Conservation (phyloP, 2,113 vertebrate genomes). For the Sinocyclocheilus anshuiensis region DNA sequence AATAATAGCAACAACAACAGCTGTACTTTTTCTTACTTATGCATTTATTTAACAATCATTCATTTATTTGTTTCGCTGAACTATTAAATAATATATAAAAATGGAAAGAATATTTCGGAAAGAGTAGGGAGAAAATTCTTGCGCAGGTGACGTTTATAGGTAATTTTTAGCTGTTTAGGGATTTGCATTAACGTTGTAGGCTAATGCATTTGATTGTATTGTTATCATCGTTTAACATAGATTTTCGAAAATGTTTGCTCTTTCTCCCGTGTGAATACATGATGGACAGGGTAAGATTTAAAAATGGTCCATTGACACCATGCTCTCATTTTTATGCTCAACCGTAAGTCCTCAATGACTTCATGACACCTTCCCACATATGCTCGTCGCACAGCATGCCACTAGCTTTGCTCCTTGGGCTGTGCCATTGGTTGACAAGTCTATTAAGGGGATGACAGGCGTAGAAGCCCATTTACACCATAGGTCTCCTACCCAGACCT, state of each 20-base stretch:
- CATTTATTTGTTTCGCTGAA: neutral
- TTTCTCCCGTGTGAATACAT: neutral
- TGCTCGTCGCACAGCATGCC: constrained; percentile 48
- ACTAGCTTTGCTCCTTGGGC: constrained; percentile 54
- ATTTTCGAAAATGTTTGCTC: neutral
- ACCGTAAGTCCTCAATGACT: neutral
- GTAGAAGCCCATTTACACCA: constrained; percentile 61
- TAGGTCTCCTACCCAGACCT: constrained; percentile 55
- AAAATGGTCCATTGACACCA: neutral
- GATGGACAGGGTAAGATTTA: neutral
- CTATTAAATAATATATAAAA: neutral
- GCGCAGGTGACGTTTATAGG: neutral
- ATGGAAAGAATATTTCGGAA: neutral
- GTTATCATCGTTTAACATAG: neutral
- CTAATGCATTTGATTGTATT: neutral
- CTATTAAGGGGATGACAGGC: constrained; percentile 62
- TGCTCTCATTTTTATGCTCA: neutral
- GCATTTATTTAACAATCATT: neutral
- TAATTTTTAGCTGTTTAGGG: neutral
- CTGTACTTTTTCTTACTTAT: too few species aligned
- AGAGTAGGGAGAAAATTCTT: neutral
- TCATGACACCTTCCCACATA: constrained; percentile 37
- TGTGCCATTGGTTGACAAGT: constrained; percentile 59
- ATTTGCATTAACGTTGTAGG: neutral
- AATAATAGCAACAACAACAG: neutral